These are phyloP conservation scores for Athene cunicularia DNA, from an alignment of 2,113 vertebrate species.

Conservation along the genomic window DNA sequence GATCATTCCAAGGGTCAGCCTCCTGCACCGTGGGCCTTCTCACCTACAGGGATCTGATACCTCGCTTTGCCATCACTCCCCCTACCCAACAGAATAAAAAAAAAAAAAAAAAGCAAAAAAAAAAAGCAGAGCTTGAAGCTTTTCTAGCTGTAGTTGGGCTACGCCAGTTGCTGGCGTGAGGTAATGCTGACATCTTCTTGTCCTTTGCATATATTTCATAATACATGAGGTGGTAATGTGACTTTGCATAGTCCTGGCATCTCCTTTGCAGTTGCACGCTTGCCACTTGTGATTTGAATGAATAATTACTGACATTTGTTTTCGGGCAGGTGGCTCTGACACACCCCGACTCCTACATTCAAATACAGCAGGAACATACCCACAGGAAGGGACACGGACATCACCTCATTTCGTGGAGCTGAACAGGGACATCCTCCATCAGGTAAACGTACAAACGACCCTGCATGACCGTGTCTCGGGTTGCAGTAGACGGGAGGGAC, in stretches of 20 bases:
- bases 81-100: fast-evolving
- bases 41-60: not conserved
- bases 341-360: not conserved
- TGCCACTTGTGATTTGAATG: not conserved
- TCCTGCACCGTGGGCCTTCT: not conserved
- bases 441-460: not conserved
- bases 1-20: not conserved
- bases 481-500: not conserved
- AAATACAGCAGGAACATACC: not conserved
- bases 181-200: not conserved
- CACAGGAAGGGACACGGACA: not conserved
- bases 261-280: not conserved
- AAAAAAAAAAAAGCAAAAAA: too few relatives aligned
- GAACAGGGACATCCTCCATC: not conserved
- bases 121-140: not conserved
- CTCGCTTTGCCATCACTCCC: not conserved
- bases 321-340: not conserved
- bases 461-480: fast-evolving
- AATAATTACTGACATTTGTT: not conserved
- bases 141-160: not conserved
- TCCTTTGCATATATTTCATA: not conserved
- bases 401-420: not conserved
- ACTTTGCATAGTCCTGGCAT: not conserved
- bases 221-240: not conserved
- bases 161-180: not conserved